Evolutionary conservation across 2,797 vertebrate species (phyloP).

Genomic region (Kryptopterus vitreolus): DNA sequence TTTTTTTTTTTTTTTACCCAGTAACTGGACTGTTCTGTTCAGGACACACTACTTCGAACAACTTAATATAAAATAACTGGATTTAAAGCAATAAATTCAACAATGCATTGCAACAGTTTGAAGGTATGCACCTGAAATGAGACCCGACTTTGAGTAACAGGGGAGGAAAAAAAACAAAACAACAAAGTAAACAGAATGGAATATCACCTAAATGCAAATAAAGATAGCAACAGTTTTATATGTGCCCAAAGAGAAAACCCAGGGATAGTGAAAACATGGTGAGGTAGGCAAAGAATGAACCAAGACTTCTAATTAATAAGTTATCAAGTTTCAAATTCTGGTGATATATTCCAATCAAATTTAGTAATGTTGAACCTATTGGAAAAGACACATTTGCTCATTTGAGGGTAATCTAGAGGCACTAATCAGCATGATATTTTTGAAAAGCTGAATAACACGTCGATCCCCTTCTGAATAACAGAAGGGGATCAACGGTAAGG

Average conservation of each 20-base stretch:
- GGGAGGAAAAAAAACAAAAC: not conserved
- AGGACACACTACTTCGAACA: not conserved
- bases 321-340: not conserved
- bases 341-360: not conserved
- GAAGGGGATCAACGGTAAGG: not conserved
- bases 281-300: not conserved
- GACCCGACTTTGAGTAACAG: not conserved
- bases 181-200: not conserved
- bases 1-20: not conserved
- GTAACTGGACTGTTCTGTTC: not conserved
- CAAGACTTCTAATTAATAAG: not conserved
- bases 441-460: not conserved
- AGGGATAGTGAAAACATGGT: not conserved
- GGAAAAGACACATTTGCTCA: not conserved
- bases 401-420: not conserved
- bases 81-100: not conserved
- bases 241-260: not conserved
- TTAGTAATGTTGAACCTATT: too few relatives aligned
- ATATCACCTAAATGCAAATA: not conserved
- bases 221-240: not conserved
- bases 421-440: not conserved
- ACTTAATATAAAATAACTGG: not conserved
- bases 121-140: not conserved
- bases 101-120: not conserved
- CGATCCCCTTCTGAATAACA: too few relatives aligned